Base-by-base conservation (phyloP, 1,140 invertebrate species). In the Aphaenogaster ashmeadi region DNA sequence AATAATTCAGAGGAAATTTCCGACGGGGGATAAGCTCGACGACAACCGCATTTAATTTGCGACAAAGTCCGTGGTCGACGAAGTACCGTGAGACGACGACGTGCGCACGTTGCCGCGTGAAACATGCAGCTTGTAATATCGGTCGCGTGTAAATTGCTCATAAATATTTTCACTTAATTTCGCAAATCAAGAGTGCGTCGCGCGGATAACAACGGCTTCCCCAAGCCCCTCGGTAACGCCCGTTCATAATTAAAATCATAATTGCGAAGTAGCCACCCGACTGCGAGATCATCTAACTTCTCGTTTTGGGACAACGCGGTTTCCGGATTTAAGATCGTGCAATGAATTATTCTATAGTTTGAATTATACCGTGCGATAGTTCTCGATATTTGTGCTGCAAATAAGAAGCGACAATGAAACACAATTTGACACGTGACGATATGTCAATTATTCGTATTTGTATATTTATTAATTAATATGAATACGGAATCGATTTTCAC, bases 121-220 rank as follows among this genome's bases (percentile, higher is more conserved):
- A 75, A 87, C 69, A 86, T 86, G 54, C 38, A 71, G 21, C 18
- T 36, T 36, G 83, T 38, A 79, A 86, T 86, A 86, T 54, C 44
- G 60, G 67, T 52, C 44, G 44, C 66, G 52, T 50, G 71, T 50
- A 77, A 71, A 83, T 72, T 54, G 44, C 27, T 60, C 72, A 60
- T 72, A 89, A 87, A 90, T 90, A 89, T 87, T 90, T 91, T 84
- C 90, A 58, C 84, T 89, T 87, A 84, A 91, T 90, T 91, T 79
- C 36, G 41, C 60, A 69, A 90, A 91, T 85, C 69, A 87, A 75
- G 74, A 47, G 60, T 54, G 11, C 74, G 41, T 75, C 66, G 21
- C 56, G 36, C 15, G 11, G 83, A 86, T 86, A 86, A 86, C 80
- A 60, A 18, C 74, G 6, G 41, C 11, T 2, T 0, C 21, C 21